A percentile compares a stretch with the other conserved stretches of the same genome.
These are phyloP conservation scores for Corythornis vintsioides DNA, from an alignment of 2,113 vertebrate genomes.

Conservation along the genomic window DNA sequence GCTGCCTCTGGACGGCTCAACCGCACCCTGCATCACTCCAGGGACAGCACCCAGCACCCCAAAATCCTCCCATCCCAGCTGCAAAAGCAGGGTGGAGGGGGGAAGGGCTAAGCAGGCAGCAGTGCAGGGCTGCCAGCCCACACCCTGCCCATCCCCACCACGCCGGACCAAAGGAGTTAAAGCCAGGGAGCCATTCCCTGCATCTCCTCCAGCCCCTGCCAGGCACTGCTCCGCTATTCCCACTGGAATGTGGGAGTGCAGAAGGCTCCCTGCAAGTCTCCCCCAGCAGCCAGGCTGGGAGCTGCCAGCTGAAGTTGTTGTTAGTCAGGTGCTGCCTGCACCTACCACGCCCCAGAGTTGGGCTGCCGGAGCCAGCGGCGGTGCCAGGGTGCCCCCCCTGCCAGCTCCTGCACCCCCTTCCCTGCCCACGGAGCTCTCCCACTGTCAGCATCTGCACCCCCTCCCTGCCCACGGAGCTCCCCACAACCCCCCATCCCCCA, in stretches of 20 bases:
- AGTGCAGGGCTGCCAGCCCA: not conserved
- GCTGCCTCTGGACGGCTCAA: not conserved
- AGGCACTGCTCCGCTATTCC: constrained; percentile 1
- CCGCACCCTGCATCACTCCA: not conserved
- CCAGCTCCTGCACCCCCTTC: not conserved
- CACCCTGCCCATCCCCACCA: not conserved
- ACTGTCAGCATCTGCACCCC: not conserved
- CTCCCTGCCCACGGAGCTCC: not conserved
- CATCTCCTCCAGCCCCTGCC: constrained; percentile 29
- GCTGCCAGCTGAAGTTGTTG: not conserved
- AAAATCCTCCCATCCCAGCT: not conserved
- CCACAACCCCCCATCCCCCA: not conserved
- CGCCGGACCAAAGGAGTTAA: not conserved
- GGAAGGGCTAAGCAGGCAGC: constrained; percentile 15
- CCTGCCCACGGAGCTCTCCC: not conserved
- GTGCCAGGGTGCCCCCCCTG: not conserved
- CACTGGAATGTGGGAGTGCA: not conserved
- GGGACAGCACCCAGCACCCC: not conserved
- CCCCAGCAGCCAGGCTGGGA: not conserved
- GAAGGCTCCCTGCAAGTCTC: constrained; percentile 9
- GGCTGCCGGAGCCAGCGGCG: fast-evolving
- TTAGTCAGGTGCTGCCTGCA: not conserved
- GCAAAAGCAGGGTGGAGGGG: not conserved
- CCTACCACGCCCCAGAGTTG: constrained; percentile 42
- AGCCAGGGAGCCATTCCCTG: constrained; percentile 34